These are phyloP conservation scores for Atherix ibis DNA, from an alignment of 2,888 invertebrate species.

Conservation along the genomic window DNA sequence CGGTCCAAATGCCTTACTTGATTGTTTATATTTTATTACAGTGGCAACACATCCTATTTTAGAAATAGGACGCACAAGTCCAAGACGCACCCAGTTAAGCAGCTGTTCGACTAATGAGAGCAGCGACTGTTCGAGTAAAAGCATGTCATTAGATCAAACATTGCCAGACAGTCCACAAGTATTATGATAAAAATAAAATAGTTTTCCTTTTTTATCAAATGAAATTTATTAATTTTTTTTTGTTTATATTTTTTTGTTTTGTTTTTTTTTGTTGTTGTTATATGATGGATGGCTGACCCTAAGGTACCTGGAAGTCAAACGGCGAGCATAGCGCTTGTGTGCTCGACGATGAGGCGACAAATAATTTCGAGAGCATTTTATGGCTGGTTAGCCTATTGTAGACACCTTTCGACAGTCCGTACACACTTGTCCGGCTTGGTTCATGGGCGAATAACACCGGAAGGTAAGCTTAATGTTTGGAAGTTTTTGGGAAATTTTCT, in stretches of 20 bases:
- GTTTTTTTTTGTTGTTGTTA: no score
- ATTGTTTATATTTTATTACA: conserved; percentile 18
- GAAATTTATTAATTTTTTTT: no score
- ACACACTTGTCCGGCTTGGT: conserved; percentile 85
- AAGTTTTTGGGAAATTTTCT: not conserved
- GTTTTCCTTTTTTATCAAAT: no score
- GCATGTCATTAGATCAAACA: conserved; percentile 33
- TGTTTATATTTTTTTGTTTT: no score
- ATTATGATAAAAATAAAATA: conserved; percentile 18
- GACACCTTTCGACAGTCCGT: conserved; percentile 81
- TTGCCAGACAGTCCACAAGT: conserved; percentile 31
- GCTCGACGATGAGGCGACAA: conserved; percentile 88
- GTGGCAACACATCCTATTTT: conserved; percentile 53
- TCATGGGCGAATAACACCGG: conserved; percentile 51
- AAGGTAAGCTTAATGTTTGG: conserved; percentile 28
- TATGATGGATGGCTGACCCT: no score
- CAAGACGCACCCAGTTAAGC: conserved; percentile 35
- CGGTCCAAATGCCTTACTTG: conserved; percentile 9
- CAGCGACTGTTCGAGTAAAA: conserved; percentile 46
- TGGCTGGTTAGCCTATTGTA: conserved; percentile 89
- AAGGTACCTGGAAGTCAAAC: conserved; percentile 29
- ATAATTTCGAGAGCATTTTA: conserved; percentile 92
- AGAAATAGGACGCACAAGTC: conserved; percentile 36
- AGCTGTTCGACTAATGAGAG: conserved; percentile 48
- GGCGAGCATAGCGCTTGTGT: conserved; percentile 59